Percentiles rank a stretch among this genome's conserved stretches.
These are phyloP conservation scores for Cetoscarus ocellatus DNA, from an alignment of 2,797 vertebrate genomes.

Conservation along the genomic window DNA sequence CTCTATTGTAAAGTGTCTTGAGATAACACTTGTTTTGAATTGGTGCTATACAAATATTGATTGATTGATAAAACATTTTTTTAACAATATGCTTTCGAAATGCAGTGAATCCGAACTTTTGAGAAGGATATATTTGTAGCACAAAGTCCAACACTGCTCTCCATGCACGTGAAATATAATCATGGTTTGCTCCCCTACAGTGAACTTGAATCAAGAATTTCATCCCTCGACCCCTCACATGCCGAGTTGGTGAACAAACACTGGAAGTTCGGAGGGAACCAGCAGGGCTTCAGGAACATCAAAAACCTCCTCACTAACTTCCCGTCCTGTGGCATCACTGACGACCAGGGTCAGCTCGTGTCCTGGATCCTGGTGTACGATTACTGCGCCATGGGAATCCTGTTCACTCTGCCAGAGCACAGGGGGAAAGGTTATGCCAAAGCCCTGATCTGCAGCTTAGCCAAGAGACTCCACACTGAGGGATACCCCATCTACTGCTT, in stretches of 20 bases:
- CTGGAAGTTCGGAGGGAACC: constrained; percentile 77
- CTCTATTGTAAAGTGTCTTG: too few species aligned
- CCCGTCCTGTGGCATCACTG: constrained; percentile 70
- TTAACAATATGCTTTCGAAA: too few species aligned
- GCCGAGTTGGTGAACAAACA: constrained; percentile 73
- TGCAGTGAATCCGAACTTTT: too few species aligned
- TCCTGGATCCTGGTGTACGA: constrained; percentile 76
- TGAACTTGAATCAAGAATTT: constrained; percentile 66
- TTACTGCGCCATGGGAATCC: constrained; percentile 61
- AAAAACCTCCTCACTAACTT: constrained; percentile 61
- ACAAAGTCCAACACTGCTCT: not conserved
- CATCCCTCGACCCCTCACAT: constrained; percentile 64
- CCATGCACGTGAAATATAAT: not conserved
- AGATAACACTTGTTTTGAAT: too few species aligned
- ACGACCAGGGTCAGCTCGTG: constrained; percentile 60
- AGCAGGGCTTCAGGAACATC: constrained; percentile 43
- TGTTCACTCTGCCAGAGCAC: constrained; percentile 78
- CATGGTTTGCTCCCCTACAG: constrained; percentile 24
- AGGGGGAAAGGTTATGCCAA: constrained; percentile 77
- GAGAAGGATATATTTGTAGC: too few species aligned
- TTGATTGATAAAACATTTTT: too few species aligned
- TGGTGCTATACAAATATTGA: too few species aligned
- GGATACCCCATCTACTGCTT: constrained; percentile 76
- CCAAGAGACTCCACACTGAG: constrained; percentile 62
- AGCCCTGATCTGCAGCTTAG: constrained; percentile 59